Evolutionary conservation across 2,113 vertebrate species (phyloP).

Genomic region (human (Homo sapiens)): GRCh38 chr12:55933001-55933500

Average conservation of each 20-base stretch:
- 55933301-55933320: conserved; percentile 49
- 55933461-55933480: conserved; percentile 41
- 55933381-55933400: conserved; percentile 58
- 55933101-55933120: conserved; percentile 19
- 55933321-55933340: conserved; percentile 48
- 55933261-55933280: not conserved
- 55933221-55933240: not conserved
- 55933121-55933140: conserved; percentile 52
- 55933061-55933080: conserved; percentile 17
- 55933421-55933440: conserved; percentile 57
- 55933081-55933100: conserved; percentile 19
- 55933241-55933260: not conserved
- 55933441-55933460: conserved; percentile 73
- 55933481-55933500: conserved; percentile 46
- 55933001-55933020: conserved; percentile 8
- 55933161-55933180: not conserved
- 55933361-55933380: conserved; percentile 69
- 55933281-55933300: conserved; percentile 26
- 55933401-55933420: conserved; percentile 66
- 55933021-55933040: not conserved
- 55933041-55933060: conserved; percentile 43
- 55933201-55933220: not conserved
- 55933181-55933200: not conserved
- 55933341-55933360: conserved; percentile 49
- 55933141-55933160: not conserved